Evolutionary conservation across 2,797 vertebrate species (phyloP), one percentile per base, ranked within the genome.

Genomic region (Alauda arvensis): DNA sequence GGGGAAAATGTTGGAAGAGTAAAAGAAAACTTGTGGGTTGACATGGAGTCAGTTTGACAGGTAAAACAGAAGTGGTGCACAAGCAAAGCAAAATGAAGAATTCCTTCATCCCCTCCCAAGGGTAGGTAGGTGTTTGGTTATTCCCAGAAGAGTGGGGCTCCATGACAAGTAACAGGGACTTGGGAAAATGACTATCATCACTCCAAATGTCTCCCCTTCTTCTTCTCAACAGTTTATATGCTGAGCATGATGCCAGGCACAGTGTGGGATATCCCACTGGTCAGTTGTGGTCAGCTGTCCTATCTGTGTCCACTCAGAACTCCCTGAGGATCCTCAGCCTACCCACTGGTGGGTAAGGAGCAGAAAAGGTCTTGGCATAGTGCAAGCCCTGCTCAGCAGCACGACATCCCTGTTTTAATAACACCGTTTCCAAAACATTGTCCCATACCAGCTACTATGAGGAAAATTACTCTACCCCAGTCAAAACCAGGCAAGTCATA

Each of bases 81-180:
- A 67, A 67, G 7, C 13, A 56, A 62, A 68, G 11, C 10, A 45
- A 78, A 72, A 45, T 1, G 4, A 49, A 23, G 15, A 46, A 57
- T 40, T 40, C 12, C 3, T 62, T 56, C 33, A 26, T 37, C n/a
- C 14, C 11, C 23, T 51, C 29, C 14, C 14, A 12, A 5, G 23
- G 16, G 16, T 16, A 25, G 29, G 9, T 25, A 40, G 25, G 37
- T 31, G 19, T 45, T 67, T 6, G 16, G 6, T 18, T 23, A 28
- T 11, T 37, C 24, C 25, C 29, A 37, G 43, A 37, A 74, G 52
- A 63, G 23, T 53, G 49, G 12, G 7, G 17, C 8, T 42, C 19
- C 19, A 42, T 37, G 19, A 21, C 0, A 0, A 8, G 3, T 37
- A 42, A 52, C 21, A n/a, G 14, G 10, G 18, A 46, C 14, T 28